A percentile compares a stretch with the other conserved stretches of the same genome.
phyloP scores from a whole-genome alignment of 2,113 vertebrate genomes.

The Lagenorhynchus albirostris region DNA sequence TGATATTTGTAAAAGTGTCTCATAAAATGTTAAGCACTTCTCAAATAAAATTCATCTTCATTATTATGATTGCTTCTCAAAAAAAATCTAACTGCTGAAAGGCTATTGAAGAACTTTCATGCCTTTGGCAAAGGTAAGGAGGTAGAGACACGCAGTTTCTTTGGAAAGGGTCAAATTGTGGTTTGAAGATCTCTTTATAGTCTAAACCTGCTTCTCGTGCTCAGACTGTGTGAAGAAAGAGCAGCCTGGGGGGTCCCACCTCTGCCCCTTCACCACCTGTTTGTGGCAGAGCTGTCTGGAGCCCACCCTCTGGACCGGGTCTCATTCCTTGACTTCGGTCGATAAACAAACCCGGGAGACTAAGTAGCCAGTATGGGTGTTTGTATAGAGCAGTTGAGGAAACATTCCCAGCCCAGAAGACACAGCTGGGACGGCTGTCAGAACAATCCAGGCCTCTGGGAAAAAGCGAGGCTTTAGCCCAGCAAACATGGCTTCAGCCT shows the following conservation, averaged over 20 bases:
- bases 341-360: conserved; percentile 34
- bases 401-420: conserved; percentile 64
- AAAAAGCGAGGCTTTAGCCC: conserved; percentile 74
- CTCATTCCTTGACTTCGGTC: conserved; percentile 60
- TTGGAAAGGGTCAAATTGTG: background rate
- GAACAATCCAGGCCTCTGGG: conserved; percentile 76
- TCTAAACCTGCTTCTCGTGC: background rate
- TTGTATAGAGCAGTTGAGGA: conserved; percentile 72
- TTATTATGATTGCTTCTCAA: background rate
- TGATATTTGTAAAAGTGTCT: background rate
- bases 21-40: background rate
- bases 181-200: background rate
- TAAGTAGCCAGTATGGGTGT: conserved; percentile 51
- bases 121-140: background rate
- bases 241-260: background rate
- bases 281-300: background rate
- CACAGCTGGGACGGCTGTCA: conserved; percentile 74
- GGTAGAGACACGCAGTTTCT: background rate
- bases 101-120: background rate
- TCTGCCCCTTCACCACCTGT: background rate
- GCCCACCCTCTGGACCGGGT: conserved; percentile 15
- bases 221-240: background rate
- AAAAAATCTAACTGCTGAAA: background rate
- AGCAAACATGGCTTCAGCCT: conserved; percentile 76
- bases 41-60: background rate